Conservation (phyloP, 2,888 invertebrate genomes). For the Drosophila nr. perissopoda region DNA sequence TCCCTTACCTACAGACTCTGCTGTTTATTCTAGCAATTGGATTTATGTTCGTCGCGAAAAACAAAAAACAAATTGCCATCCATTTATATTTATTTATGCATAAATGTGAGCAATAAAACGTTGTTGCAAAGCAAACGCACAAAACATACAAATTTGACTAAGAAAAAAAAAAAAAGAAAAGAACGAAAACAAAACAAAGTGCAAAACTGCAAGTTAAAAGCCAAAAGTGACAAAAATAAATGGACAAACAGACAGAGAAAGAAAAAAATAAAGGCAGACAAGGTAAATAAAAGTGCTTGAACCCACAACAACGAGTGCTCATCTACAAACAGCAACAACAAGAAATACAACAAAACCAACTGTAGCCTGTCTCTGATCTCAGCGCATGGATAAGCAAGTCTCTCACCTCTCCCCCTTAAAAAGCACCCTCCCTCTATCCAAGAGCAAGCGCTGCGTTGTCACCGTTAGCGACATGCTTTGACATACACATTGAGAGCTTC, state of each 20-base stretch:
- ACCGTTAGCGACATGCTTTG: slow-evolving; percentile 40
- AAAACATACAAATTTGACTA: slow-evolving; percentile 62
- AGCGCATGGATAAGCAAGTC: slow-evolving; percentile 53
- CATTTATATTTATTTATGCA: slow-evolving; percentile 1
- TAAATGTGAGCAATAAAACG: slow-evolving; percentile 63
- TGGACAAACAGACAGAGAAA: slow-evolving; percentile 20
- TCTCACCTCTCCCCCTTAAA: slow-evolving; percentile 15
- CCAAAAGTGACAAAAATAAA: slow-evolving; percentile 41
- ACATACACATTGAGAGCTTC: slow-evolving; percentile 34
- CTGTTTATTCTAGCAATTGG: slow-evolving; percentile 63
- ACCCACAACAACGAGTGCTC: slow-evolving; percentile 37
- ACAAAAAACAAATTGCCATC: slow-evolving; percentile 49
- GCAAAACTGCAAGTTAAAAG: slow-evolving; percentile 51
- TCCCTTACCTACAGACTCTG: slow-evolving; percentile 5
- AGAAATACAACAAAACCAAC: slow-evolving; percentile 14
- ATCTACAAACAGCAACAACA: slow-evolving; percentile 26
- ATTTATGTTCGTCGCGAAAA: slow-evolving; percentile 60
- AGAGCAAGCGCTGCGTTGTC: slow-evolving; percentile 34
- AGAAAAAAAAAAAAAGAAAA: slow-evolving; percentile 22
- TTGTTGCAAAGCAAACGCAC: slow-evolving; percentile 41
- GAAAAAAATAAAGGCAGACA: slow-evolving; percentile 64
- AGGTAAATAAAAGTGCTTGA: slow-evolving; percentile 67
- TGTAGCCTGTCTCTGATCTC: slow-evolving; percentile 56
- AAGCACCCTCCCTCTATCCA: not conserved
- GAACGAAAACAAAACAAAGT: slow-evolving; percentile 26